These are phyloP conservation scores for Machaerirhynchus nigripectus DNA, from an alignment of 2,113 vertebrate species.

Conservation along the genomic window DNA sequence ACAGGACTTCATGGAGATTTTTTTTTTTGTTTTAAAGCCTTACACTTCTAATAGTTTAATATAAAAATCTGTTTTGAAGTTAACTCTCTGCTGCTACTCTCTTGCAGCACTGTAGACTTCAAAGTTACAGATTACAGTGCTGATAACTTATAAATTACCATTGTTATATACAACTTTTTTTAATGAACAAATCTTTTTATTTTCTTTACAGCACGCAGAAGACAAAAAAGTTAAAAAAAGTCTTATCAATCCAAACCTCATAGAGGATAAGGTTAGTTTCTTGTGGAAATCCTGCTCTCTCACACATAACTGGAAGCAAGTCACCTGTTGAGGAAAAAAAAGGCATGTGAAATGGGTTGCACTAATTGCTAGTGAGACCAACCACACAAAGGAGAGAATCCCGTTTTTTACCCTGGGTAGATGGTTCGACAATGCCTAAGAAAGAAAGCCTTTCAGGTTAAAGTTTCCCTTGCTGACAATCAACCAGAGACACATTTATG, in stretches of 20 bases:
- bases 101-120: neutral
- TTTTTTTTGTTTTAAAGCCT: neutral
- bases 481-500: neutral
- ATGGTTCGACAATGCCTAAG: neutral
- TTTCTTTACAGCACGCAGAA: neutral
- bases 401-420: neutral
- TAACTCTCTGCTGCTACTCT: neutral
- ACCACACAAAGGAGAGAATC: neutral
- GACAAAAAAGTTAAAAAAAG: neutral
- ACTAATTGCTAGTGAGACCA: neutral
- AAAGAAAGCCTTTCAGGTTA: neutral
- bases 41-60: neutral
- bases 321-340: conserved; percentile 81
- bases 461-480: neutral
- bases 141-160: neutral
- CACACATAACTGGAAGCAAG: conserved; percentile 98
- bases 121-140: neutral
- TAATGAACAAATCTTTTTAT: neutral
- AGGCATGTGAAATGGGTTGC: neutral
- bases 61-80: neutral
- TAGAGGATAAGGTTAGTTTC: conserved; percentile 99
- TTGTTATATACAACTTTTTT: neutral
- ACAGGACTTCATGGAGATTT: neutral
- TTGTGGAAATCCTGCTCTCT: conserved; percentile 99
- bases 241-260: conserved; percentile 79